These are phyloP conservation scores for Sorex maritimensis DNA, from an alignment of 2,797 vertebrate genomes.

Conservation along the genomic window DNA sequence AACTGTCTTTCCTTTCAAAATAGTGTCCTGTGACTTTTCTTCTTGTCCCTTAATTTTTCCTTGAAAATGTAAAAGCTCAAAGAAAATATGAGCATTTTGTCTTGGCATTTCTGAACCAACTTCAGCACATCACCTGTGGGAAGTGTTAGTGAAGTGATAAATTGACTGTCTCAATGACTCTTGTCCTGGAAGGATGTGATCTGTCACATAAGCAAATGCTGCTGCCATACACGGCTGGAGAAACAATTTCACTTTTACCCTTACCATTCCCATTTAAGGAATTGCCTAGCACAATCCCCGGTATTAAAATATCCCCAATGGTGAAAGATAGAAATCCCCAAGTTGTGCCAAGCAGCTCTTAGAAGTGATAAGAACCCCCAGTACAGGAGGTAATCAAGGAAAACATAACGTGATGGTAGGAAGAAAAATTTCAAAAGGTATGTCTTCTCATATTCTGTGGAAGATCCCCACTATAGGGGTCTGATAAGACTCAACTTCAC, in stretches of 20 bases:
- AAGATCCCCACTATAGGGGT: neutral
- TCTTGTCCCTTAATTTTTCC: neutral
- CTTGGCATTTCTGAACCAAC: neutral
- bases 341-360: neutral
- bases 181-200: neutral
- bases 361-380: neutral
- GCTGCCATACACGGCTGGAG: neutral
- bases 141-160: neutral
- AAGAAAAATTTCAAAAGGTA: neutral
- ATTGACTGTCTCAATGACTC: neutral
- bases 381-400: neutral
- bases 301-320: constrained; percentile 4
- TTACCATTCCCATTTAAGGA: neutral
- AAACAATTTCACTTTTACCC: neutral
- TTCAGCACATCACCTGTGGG: neutral
- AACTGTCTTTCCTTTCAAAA: neutral
- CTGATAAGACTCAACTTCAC: neutral
- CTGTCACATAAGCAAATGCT: neutral
- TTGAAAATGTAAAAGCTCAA: neutral
- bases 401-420: neutral
- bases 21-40: neutral
- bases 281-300: neutral
- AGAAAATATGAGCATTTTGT: neutral
- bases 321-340: neutral
- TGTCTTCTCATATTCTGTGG: neutral